Percentiles rank a stretch among this genome's conserved stretches.
These are phyloP conservation scores for Onychostruthus taczanowskii DNA, from an alignment of 2,113 vertebrate species.

Conservation along the genomic window DNA sequence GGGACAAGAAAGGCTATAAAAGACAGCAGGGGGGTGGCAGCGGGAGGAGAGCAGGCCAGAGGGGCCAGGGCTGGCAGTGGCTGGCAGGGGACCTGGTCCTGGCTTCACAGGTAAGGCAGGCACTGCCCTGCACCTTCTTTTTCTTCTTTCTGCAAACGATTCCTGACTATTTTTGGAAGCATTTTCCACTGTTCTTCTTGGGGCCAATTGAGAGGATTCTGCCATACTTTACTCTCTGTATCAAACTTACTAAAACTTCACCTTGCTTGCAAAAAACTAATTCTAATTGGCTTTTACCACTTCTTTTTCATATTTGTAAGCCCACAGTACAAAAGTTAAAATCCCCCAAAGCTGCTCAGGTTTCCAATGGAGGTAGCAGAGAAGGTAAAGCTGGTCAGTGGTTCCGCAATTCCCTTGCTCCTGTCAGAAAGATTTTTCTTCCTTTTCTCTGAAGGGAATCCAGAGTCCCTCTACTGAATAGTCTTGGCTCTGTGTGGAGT, in stretches of 20 bases:
- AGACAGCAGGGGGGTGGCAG: neutral
- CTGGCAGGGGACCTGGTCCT: neutral
- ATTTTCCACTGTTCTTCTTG: neutral
- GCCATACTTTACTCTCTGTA: neutral
- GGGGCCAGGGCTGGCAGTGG: neutral
- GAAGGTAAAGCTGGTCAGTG: neutral
- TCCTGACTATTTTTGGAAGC: neutral
- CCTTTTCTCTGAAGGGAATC: neutral
- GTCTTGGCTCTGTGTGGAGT: neutral
- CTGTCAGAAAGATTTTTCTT: neutral
- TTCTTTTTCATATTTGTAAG: neutral
- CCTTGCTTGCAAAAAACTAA: neutral
- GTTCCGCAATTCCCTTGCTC: neutral
- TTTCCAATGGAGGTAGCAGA: rapidly evolving
- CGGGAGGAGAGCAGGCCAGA: neutral
- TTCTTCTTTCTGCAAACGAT: neutral
- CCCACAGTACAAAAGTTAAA: neutral
- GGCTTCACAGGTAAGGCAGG: conserved; percentile 10
- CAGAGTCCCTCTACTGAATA: rapidly evolving
- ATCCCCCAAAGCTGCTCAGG: rapidly evolving
- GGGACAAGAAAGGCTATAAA: conserved; percentile 41
- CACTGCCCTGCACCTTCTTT: neutral
- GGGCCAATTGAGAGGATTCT: neutral
- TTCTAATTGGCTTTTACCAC: neutral
- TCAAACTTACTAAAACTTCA: neutral